These are phyloP conservation scores for Lophius americanus DNA, from an alignment of 2,797 vertebrate genomes.

Conservation along the genomic window DNA sequence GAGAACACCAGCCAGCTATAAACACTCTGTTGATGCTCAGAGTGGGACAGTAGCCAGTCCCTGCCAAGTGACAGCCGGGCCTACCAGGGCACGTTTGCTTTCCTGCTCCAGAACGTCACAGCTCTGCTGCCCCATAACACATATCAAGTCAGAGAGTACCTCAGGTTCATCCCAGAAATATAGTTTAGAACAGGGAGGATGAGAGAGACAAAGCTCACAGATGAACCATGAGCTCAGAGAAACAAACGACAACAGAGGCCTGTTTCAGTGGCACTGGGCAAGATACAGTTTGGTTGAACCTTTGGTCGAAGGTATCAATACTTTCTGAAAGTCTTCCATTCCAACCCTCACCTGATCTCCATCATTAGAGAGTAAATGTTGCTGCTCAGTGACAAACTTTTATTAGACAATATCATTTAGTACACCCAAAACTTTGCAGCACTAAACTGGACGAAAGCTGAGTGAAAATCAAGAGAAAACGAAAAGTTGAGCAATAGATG, in stretches of 20 bases:
- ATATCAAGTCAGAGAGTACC: constrained; percentile 37
- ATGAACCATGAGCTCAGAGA: constrained; percentile 6
- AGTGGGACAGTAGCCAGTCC: constrained; percentile 16
- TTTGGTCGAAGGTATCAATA: too few relatives aligned
- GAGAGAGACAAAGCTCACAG: constrained; percentile 12
- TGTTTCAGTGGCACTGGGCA: too few relatives aligned
- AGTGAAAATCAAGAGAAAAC: too few relatives aligned
- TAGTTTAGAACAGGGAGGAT: constrained; percentile 5
- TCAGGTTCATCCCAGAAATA: constrained; percentile 34
- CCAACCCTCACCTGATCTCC: too few relatives aligned
- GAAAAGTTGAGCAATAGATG: too few relatives aligned
- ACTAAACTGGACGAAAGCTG: too few relatives aligned
- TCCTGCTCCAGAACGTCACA: constrained; percentile 20
- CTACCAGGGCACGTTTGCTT: constrained; percentile 11
- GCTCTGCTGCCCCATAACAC: constrained; percentile 24
- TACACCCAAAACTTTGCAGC: too few relatives aligned
- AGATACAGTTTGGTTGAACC: too few relatives aligned
- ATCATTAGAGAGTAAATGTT: not conserved
- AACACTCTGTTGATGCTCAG: constrained; percentile 24
- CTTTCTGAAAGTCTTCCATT: too few relatives aligned
- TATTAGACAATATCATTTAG: too few relatives aligned
- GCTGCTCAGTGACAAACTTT: too few relatives aligned
- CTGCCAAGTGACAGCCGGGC: constrained; percentile 27
- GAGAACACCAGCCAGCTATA: constrained; percentile 26
- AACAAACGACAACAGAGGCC: not conserved